Evolutionary conservation across 2,888 invertebrate species (phyloP), one percentile per base, ranked within the genome.

Genomic region (Sipha maydis): DNA sequence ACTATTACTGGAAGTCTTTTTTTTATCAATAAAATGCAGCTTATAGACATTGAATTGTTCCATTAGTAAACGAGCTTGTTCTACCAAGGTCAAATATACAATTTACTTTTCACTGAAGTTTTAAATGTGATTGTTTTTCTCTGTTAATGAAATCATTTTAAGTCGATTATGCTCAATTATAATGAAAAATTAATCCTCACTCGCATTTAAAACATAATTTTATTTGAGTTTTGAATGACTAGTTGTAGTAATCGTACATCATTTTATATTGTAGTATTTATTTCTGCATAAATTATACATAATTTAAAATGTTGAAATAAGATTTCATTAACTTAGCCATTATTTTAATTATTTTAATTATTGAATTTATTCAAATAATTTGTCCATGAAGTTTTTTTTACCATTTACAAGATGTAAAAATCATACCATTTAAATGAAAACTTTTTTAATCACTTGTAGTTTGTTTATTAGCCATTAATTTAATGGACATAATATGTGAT

Each of bases 21-120:
- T 48, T 73, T 54, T 31, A 73, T 73, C 48, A 28, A 73, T n/a
- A 34, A 82, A 82, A 69, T n/a, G 82, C 21, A 41, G 28, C 61
- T 69, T 31, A 48, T 21, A 48, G 41, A 69, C 41, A 21, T n/a
- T 41, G n/a, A 31, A 56, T 54, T 34, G 19, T 73, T 54, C 17
- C 4, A 54, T 25, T 17, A 73, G 17, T 54, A 19, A 79, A 79
- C 34, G 21, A 28, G 8, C 77, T 28, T 28, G 54, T 56, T 61
- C 21, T 11, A 21, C 21, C 79, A 79, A 79, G 79, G 61, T 25
- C 79, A 61, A 2, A 19, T 61, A 21, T 31, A 31, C 61, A 28
- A 77, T 28, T 77, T 48, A 77, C n/a, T 77, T 77, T 77, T 77
- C 54, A 77, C n/a, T 2, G 38, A 41, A 76, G 1, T 34, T 17